Evolutionary conservation across 2,797 vertebrate species (phyloP), one percentile per base, ranked within the genome.

Genomic region (Peromyscus eremicus): DNA sequence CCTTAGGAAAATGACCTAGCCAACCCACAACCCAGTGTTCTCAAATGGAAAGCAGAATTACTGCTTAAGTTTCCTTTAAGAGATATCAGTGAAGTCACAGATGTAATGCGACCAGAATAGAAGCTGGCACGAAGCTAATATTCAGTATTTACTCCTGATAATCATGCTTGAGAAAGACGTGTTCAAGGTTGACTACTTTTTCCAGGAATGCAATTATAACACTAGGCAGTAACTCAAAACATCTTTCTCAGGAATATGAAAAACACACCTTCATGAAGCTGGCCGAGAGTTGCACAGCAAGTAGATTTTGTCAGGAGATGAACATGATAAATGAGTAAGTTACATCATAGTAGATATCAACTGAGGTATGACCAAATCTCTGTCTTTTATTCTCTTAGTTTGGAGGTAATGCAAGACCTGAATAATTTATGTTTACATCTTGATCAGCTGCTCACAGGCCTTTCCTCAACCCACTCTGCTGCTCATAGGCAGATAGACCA

Each of bases 41-140:
- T 87, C n/a, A 95, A 82, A 77, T 96, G 92, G 94, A 96, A 97
- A 92, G 32, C 60, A 84, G 77, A 98, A 98, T 98, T 87, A 57
- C 76, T 80, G 49, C 12, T 70, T 85, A 77, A 92, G 43, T 96
- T 29, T 57, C 96, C 43, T 27, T 52, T 3, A 75, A 76, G 79
- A 82, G 9, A 40, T 34, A 46, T 60, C 75, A 73, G 6, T 79
- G 46, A 90, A 89, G 57, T 92, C 89, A 60, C 19, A 76, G 43
- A 52, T 60, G 34, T 23, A 4, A n/a, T 52, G 40, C 68, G 37
- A 73, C 82, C n/a, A 43, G 34, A 37, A 25, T 17, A 76, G 68
- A 86, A 52, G 57, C 19, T 46, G 62, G 25, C 40, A 11, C 68
- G 32, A 32, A 71, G 57, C 40, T 83, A 91, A 32, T 66, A 82